Evolutionary conservation across 2,113 vertebrate genomes (phyloP).

Genomic region (Plecotus auritus): DNA sequence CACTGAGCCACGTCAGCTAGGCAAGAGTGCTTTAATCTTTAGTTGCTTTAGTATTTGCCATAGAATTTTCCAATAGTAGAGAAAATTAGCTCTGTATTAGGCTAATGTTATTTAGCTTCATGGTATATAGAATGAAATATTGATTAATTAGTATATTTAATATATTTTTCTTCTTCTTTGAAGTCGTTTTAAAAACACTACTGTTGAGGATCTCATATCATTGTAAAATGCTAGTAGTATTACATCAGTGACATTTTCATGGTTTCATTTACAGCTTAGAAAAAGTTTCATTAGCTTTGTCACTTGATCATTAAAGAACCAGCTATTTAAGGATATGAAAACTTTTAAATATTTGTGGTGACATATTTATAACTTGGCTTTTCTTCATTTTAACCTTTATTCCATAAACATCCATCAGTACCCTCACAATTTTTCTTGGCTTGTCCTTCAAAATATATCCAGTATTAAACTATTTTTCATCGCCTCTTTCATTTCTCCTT

Average conservation of each 20-base stretch:
- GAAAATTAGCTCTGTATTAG: not conserved
- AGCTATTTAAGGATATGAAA: slow-evolving; percentile 8
- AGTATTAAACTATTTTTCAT: slow-evolving; percentile 17
- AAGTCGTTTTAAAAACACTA: not conserved
- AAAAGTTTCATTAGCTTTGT: slow-evolving; percentile 40
- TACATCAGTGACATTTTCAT: slow-evolving; percentile 5
- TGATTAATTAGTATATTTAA: not conserved
- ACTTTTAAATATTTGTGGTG: slow-evolving; percentile 18
- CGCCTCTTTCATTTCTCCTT: slow-evolving; percentile 18
- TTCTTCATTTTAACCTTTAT: slow-evolving; percentile 37
- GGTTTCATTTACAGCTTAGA: not conserved
- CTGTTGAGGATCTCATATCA: not conserved
- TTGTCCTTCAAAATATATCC: not conserved
- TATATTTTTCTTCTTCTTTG: not conserved
- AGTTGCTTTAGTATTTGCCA: not conserved
- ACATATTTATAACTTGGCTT: slow-evolving; percentile 18
- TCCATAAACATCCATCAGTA: not conserved
- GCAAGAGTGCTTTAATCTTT: slow-evolving; percentile 11
- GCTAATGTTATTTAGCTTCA: not conserved
- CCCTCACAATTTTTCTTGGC: slow-evolving; percentile 10
- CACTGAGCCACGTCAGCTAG: too few species aligned
- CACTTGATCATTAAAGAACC: slow-evolving; percentile 20
- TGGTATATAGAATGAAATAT: not conserved
- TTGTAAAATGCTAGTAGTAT: not conserved
- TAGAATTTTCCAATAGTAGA: not conserved